These are phyloP conservation scores for Malurus elegans DNA, from an alignment of 2,113 vertebrate species.

Conservation along the genomic window DNA sequence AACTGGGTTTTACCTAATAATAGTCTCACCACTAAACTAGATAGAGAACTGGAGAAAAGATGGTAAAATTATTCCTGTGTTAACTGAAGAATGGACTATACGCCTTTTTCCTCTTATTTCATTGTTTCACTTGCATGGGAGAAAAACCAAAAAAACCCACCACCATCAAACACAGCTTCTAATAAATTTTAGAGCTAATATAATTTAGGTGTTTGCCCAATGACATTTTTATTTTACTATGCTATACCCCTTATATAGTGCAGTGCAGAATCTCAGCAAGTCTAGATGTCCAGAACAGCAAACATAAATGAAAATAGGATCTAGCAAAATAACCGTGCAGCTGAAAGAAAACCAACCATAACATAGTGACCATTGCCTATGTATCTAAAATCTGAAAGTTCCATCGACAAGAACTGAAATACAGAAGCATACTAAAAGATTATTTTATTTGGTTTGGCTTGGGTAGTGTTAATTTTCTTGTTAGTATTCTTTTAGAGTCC, in stretches of 20 bases:
- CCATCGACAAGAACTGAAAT: not conserved
- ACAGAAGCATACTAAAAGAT: not conserved
- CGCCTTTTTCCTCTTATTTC: not conserved
- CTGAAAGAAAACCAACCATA: not conserved
- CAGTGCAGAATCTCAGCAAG: not conserved
- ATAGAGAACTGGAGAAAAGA: not conserved
- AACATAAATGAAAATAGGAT: not conserved
- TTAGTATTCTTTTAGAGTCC: not conserved
- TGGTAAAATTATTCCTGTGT: not conserved
- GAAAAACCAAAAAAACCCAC: not conserved
- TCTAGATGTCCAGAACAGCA: not conserved
- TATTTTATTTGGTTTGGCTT: not conserved
- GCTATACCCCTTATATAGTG: not conserved
- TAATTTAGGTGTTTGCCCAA: not conserved
- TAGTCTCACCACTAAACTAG: not conserved
- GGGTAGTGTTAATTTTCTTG: not conserved
- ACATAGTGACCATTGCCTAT: fast-evolving
- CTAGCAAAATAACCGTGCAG: not conserved
- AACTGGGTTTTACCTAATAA: not conserved
- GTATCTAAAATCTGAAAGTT: not conserved
- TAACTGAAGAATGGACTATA: not conserved
- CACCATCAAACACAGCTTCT: not conserved
- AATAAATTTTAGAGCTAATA: not conserved
- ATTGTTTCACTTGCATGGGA: not conserved
- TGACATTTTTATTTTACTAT: not conserved